Percentiles rank a stretch among this genome's conserved stretches.
Conservation (phyloP, 2,797 vertebrate genomes). For the Columba guinea region DNA sequence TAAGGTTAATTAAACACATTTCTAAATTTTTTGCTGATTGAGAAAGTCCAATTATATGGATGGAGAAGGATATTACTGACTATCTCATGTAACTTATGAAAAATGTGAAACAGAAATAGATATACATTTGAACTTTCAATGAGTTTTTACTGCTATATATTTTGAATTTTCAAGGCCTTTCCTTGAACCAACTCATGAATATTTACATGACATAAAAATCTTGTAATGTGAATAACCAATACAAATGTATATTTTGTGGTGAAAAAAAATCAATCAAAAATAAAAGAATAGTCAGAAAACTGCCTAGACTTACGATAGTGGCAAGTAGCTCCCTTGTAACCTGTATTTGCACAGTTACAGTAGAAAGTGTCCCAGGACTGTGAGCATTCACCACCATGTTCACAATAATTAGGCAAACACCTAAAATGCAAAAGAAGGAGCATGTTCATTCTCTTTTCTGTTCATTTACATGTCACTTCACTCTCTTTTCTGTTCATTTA, state of each 20-base stretch:
- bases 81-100: not conserved
- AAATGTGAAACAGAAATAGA: not conserved
- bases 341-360: constrained; percentile 89
- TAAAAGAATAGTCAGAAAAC: not conserved
- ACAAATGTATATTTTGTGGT: not conserved
- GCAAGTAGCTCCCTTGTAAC: constrained; percentile 94
- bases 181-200: not conserved
- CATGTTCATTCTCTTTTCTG: not conserved
- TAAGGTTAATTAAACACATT: not conserved
- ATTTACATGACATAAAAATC: not conserved
- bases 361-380: constrained; percentile 93
- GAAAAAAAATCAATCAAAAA: not conserved
- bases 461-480: not conserved
- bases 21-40: not conserved
- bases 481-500: not conserved
- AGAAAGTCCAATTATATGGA: not conserved
- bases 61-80: not conserved
- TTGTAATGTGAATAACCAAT: not conserved
- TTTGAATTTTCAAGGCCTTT: not conserved
- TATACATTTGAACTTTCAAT: not conserved
- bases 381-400: constrained; percentile 90
- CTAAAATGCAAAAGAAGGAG: constrained; percentile 68
- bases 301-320: constrained; percentile 86
- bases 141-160: not conserved
- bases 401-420: constrained; percentile 93